Evolutionary conservation across 1,140 invertebrate genomes (phyloP).

Genomic region (Drosophila mojavensis): DNA sequence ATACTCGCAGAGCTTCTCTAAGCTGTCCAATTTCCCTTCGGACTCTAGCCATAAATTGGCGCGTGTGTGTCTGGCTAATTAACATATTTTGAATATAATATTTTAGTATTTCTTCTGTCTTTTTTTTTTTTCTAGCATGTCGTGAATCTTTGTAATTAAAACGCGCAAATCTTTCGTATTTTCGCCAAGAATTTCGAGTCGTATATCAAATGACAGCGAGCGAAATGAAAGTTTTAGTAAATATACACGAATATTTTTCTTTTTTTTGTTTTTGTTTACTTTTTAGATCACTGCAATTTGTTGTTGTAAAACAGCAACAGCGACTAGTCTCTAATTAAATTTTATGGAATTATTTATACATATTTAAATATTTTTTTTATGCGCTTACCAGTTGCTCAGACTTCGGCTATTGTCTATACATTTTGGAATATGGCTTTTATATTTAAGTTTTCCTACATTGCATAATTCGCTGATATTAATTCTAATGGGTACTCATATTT

Average conservation of each 20-base stretch:
- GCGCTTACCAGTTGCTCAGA: not conserved
- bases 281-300: constrained; percentile 2
- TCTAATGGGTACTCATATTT: not conserved
- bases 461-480: constrained; percentile 20
- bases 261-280: not conserved
- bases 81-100: constrained; percentile 41
- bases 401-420: not conserved
- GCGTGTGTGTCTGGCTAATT: constrained; percentile 42
- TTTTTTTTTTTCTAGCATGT: constrained; percentile 19
- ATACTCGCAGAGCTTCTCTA: constrained; percentile 7
- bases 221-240: constrained; percentile 54
- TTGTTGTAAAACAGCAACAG: not conserved
- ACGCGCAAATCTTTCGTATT: constrained; percentile 30
- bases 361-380: not conserved
- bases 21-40: constrained; percentile 44
- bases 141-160: constrained; percentile 53
- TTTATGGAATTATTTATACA: not conserved
- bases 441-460: not conserved
- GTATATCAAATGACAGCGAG: constrained; percentile 12
- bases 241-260: not conserved
- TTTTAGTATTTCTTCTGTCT: not conserved
- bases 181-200: constrained; percentile 41
- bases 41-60: constrained; percentile 39
- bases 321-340: not conserved
- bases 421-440: not conserved